A percentile compares a stretch with the other conserved stretches of the same genome.
phyloP scores from a whole-genome alignment of 2,888 invertebrate species.

The Morinoia aosen region DNA sequence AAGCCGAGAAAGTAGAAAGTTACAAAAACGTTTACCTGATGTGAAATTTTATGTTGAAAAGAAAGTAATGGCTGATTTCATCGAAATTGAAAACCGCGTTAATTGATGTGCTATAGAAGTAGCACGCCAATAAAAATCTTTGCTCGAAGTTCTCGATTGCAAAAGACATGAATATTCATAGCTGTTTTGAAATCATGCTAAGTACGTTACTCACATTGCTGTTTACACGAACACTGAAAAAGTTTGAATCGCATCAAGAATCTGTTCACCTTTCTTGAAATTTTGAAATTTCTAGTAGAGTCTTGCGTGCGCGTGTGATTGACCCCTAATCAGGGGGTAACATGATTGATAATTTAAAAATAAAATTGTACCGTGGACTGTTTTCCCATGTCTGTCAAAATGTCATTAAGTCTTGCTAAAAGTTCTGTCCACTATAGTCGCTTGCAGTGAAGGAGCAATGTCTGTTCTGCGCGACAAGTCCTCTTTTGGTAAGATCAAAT shows the following conservation, averaged over 20 bases:
- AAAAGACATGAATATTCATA: background rate
- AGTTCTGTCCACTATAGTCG: background rate
- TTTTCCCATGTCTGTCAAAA: background rate
- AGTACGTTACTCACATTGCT: background rate
- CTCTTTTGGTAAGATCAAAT: background rate
- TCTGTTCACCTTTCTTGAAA: background rate
- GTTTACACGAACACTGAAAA: background rate
- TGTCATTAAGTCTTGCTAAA: background rate
- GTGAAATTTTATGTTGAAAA: background rate
- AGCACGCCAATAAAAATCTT: background rate
- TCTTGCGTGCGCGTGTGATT: background rate
- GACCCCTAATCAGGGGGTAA: background rate
- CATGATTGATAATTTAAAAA: background rate
- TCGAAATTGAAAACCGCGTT: too few species aligned
- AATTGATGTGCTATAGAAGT: background rate
- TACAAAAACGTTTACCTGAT: background rate
- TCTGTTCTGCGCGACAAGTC: background rate
- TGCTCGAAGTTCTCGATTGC: background rate
- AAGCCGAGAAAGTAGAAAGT: background rate
- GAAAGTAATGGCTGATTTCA: too few species aligned
- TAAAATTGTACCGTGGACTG: background rate
- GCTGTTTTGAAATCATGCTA: background rate
- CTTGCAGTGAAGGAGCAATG: background rate
- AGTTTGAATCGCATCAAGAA: too few species aligned
- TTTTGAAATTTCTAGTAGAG: background rate